Percentiles rank a stretch among this genome's conserved stretches.
Conservation (phyloP, 2,113 vertebrate species). For the Cavia aperea region DNA sequence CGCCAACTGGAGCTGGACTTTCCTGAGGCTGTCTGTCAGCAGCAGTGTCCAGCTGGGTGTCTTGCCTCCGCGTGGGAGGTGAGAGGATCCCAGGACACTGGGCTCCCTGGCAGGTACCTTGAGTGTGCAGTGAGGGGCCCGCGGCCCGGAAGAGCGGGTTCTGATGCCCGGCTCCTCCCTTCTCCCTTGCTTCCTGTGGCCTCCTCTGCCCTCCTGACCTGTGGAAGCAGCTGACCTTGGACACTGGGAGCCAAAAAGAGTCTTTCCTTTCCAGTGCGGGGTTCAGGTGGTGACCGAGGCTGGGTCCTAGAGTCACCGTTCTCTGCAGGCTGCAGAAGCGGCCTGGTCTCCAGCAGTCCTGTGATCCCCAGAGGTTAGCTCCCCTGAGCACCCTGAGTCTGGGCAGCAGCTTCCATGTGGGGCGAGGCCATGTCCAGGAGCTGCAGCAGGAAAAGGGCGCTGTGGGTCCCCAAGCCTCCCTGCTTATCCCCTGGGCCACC, state of each 20-base stretch:
- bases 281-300: not conserved
- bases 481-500: no score
- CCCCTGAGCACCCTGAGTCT: not conserved
- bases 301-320: not conserved
- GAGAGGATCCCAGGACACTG: not conserved
- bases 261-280: not conserved
- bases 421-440: not conserved
- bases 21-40: not conserved
- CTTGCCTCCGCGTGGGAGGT: not conserved
- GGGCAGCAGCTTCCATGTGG: not conserved
- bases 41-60: not conserved
- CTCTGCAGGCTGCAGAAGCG: not conserved
- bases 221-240: not conserved
- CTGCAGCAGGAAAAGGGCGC: not conserved
- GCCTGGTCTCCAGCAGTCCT: not conserved
- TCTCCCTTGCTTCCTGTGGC: no score
- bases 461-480: no score
- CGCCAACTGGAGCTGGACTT: not conserved
- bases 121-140: not conserved
- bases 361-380: not conserved
- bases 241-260: not conserved
- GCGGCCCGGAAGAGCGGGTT: not conserved
- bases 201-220: not conserved
- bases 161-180: not conserved
- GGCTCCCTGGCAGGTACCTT: no score